These are phyloP conservation scores for Leptodactylus fallax DNA, from an alignment of 2,797 vertebrate species.

Conservation along the genomic window DNA sequence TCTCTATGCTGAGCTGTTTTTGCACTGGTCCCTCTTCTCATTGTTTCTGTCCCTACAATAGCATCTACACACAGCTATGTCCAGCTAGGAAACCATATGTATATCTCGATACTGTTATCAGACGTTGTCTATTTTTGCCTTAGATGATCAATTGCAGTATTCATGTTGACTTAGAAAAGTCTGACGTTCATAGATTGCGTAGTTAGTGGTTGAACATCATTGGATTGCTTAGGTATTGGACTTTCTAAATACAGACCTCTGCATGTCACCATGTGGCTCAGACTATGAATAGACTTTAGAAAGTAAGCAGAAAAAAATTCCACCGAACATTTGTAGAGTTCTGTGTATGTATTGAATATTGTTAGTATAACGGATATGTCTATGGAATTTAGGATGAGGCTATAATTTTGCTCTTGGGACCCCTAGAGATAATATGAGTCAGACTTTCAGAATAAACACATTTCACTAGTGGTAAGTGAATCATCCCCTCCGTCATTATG, in stretches of 20 bases:
- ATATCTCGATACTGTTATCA: too few species aligned
- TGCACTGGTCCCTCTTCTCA: too few species aligned
- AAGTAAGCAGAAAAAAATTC: not conserved
- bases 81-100: too few species aligned
- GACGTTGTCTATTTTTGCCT: too few species aligned
- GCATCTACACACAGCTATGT: too few species aligned
- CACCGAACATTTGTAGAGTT: not conserved
- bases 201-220: not conserved
- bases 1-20: too few species aligned
- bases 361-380: not conserved
- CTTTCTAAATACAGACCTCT: not conserved
- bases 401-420: not conserved
- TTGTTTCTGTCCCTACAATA: too few species aligned
- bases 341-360: not conserved
- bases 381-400: not conserved
- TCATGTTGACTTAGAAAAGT: too few species aligned
- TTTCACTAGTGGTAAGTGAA: not conserved
- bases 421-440: not conserved
- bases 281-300: not conserved
- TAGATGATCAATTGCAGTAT: too few species aligned
- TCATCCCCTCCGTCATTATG: not conserved
- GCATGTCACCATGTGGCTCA: not conserved
- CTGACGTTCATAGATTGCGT: too few species aligned
- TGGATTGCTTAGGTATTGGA: not conserved
- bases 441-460: not conserved